Conservation (phyloP, 2,797 vertebrate species). For the Lophius americanus region DNA sequence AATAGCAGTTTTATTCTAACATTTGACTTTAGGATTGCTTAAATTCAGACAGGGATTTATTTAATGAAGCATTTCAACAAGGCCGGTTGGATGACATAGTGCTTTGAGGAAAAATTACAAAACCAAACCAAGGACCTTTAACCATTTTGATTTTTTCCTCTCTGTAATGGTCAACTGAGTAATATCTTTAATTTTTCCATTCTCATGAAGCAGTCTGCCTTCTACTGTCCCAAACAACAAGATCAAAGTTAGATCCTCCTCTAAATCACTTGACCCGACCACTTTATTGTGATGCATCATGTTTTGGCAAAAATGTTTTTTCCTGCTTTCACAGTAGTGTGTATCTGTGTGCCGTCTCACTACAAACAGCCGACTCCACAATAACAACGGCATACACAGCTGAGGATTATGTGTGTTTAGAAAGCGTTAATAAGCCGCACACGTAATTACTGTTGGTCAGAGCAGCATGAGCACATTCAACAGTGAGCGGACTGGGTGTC, state of each 20-base stretch:
- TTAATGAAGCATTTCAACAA: slow-evolving; percentile 24
- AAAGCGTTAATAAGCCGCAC: slow-evolving; percentile 75
- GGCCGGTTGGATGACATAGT: background rate
- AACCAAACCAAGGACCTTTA: background rate
- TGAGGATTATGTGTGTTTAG: slow-evolving; percentile 72
- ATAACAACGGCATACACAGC: slow-evolving; percentile 64
- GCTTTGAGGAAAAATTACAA: background rate
- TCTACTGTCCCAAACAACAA: slow-evolving; percentile 10
- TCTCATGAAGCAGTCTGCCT: slow-evolving; percentile 44
- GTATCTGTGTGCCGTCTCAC: slow-evolving; percentile 53
- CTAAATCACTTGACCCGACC: slow-evolving; percentile 5
- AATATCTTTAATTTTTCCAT: slow-evolving; percentile 20
- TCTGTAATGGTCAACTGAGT: background rate
- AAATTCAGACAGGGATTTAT: slow-evolving; percentile 26
- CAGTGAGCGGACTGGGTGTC: slow-evolving; percentile 68
- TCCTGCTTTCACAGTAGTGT: slow-evolving; percentile 24
- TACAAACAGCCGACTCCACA: slow-evolving; percentile 61
- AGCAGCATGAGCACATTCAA: slow-evolving; percentile 75
- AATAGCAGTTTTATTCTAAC: background rate
- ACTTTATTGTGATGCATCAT: slow-evolving; percentile 22
- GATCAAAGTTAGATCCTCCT: slow-evolving; percentile 32
- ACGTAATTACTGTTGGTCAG: slow-evolving; percentile 79
- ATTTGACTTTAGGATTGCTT: background rate
- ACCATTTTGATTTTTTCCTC: slow-evolving; percentile 11
- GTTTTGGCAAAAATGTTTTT: slow-evolving; percentile 26